These are phyloP conservation scores for Tetramorium alpestre DNA, from an alignment of 1,140 invertebrate genomes.

Conservation along the genomic window DNA sequence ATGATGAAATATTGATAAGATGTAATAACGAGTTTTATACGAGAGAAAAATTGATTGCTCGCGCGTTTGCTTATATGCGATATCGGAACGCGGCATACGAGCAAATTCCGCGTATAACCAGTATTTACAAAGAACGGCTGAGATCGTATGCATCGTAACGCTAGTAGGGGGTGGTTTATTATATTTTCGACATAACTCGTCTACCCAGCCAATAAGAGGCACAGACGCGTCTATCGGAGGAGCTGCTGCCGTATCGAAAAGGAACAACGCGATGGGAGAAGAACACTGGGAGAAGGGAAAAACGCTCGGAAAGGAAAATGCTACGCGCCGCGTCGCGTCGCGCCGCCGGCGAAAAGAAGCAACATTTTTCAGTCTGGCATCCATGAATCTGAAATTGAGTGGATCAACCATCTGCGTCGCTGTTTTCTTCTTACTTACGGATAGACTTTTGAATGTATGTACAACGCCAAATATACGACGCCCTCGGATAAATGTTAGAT, in stretches of 20 bases:
- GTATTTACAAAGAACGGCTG: conserved; percentile 11
- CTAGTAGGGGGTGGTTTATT: conserved; percentile 36
- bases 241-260: conserved; percentile 44
- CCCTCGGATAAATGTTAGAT: neutral
- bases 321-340: conserved; percentile 5
- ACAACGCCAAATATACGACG: neutral
- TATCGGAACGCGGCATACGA: conserved; percentile 7
- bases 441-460: conserved; percentile 51
- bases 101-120: conserved; percentile 21
- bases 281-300: conserved; percentile 47
- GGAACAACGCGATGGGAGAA: conserved; percentile 20
- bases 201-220: conserved; percentile 36
- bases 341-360: conserved; percentile 56
- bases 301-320: neutral
- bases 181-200: conserved; percentile 56
- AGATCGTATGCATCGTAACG: conserved; percentile 35
- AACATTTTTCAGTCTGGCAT: conserved; percentile 76
- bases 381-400: conserved; percentile 78
- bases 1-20: neutral
- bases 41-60: conserved; percentile 1
- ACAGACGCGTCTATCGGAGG: conserved; percentile 43
- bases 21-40: conserved; percentile 1
- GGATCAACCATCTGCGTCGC: conserved; percentile 74
- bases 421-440: conserved; percentile 60
- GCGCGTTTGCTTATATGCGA: neutral